Percentiles rank a stretch among this genome's conserved stretches.
These are phyloP conservation scores for Chiloscyllium punctatum DNA, from an alignment of 2,797 vertebrate species.

Conservation along the genomic window DNA sequence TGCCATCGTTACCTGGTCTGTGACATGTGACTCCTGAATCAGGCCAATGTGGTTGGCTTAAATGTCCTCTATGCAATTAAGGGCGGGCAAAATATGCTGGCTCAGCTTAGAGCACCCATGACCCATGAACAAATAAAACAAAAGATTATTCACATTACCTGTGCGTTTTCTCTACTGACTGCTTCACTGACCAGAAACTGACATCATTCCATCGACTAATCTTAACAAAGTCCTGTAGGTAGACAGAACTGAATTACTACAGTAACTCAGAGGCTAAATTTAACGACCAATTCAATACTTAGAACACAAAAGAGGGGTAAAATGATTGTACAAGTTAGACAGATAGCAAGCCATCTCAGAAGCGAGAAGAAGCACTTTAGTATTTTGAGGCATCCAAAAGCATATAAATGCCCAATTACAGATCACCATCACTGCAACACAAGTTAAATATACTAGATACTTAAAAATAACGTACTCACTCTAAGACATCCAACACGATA, in stretches of 20 bases:
- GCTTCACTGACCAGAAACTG: slow-evolving; percentile 96
- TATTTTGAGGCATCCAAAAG: not conserved
- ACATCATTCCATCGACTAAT: slow-evolving; percentile 97
- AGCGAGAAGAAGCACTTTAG: not conserved
- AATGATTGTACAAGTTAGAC: too few species aligned
- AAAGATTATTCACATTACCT: slow-evolving; percentile 59
- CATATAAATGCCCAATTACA: not conserved
- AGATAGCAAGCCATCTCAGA: not conserved
- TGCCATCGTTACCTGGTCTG: too few species aligned
- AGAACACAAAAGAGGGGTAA: not conserved
- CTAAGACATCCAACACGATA: not conserved
- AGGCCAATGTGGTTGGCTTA: too few species aligned
- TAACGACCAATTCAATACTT: not conserved
- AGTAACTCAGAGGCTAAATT: not conserved
- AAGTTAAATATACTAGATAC: not conserved
- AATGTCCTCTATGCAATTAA: too few species aligned
- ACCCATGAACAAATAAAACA: not conserved
- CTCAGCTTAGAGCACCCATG: too few species aligned
- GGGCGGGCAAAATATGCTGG: too few species aligned
- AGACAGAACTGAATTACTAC: slow-evolving; percentile 41
- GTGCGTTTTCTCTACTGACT: slow-evolving; percentile 94
- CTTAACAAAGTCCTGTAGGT: slow-evolving; percentile 84
- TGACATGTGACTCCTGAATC: too few species aligned
- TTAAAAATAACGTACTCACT: not conserved
- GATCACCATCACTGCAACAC: not conserved